Evolutionary conservation across 2,113 vertebrate genomes (phyloP), one percentile per base, ranked within the genome.

Genomic region (Syngnathoides biaculeatus): DNA sequence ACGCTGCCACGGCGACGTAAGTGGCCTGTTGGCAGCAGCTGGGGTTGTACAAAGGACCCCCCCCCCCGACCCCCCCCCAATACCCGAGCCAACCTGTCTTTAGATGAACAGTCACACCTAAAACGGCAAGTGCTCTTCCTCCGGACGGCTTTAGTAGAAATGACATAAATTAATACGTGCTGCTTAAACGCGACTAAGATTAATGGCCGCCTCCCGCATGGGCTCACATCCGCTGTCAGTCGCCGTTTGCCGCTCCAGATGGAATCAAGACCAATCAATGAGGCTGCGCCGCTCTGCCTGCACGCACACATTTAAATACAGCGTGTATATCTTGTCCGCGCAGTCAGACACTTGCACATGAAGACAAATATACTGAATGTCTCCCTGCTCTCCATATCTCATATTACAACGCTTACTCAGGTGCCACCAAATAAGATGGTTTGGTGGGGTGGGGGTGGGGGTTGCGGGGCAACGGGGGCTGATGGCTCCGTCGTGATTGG

Each of bases 121-220:
- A 84, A 88, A 89, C 76, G 92, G 93, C 85, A 85, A 94, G 93
- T 93, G 84, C 93, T 93, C 92, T 94, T 95, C 94, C 87, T 83
- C 38, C 80, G 87, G 75, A 84, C 86, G 91, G 95, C 93, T 95
- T 95, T 95, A 96, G 95, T 98, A 97, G 98, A 98, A 98, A 98
- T 98, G 95, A 98, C 96, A 98, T 94, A 97, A 98, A 98, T 98
- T 96, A 98, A 98, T 98, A 98, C 96, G 95, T 93, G 94, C 94
- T 95, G 95, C 94, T 97, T 98, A 98, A 98, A 98, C 93, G 92
- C 95, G 95, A 98, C 94, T 94, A 95, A 98, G 96, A 98, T 98
- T 98, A 98, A 98, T 98, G 96, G 94, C 93, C 91, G 93, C 93
- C 96, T 94, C 95, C 96, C 95, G 93, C 93, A 90, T 94, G 91